Evolutionary conservation across 1,140 invertebrate genomes (phyloP).

Genomic region (Anastrepha ludens): DNA sequence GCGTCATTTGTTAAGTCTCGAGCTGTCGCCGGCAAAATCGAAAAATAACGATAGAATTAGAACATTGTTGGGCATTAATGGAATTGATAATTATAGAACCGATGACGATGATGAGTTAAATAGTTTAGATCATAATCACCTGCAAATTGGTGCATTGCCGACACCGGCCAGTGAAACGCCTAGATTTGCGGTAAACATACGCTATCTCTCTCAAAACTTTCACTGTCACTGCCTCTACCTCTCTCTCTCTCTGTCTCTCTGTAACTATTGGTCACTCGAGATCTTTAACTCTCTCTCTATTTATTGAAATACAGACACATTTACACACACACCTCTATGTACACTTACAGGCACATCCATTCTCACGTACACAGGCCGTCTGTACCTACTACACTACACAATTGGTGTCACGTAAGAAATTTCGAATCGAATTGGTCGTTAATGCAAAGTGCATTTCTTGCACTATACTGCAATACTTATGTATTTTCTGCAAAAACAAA

Average conservation of each 20-base stretch:
- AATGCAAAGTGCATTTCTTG: neutral
- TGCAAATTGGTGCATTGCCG: constrained; percentile 73
- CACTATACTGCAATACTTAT: neutral
- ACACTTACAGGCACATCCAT: neutral
- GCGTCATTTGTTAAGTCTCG: constrained; percentile 72
- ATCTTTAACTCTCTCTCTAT: constrained; percentile 20
- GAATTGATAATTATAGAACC: constrained; percentile 69
- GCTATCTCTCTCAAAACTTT: constrained; percentile 31
- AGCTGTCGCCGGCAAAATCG: constrained; percentile 71
- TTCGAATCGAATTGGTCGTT: neutral
- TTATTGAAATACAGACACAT: constrained; percentile 10
- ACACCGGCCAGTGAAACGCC: constrained; percentile 74
- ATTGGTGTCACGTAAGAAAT: constrained; percentile 25
- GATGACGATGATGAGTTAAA: constrained; percentile 68
- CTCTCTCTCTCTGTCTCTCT: constrained; percentile 4
- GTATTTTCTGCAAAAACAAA: neutral
- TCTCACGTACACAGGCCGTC: neutral
- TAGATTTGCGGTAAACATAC: constrained; percentile 74
- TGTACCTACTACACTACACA: neutral
- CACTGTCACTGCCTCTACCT: constrained; percentile 18
- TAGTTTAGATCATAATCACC: constrained; percentile 70
- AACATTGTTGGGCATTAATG: constrained; percentile 73
- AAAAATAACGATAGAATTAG: constrained; percentile 74
- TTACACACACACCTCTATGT: neutral
- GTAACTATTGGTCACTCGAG: constrained; percentile 17